A percentile compares a stretch with the other conserved stretches of the same genome.
Evolutionary conservation across 2,113 vertebrate genomes (phyloP).

Genomic region (Epinephelus lanceolatus): DNA sequence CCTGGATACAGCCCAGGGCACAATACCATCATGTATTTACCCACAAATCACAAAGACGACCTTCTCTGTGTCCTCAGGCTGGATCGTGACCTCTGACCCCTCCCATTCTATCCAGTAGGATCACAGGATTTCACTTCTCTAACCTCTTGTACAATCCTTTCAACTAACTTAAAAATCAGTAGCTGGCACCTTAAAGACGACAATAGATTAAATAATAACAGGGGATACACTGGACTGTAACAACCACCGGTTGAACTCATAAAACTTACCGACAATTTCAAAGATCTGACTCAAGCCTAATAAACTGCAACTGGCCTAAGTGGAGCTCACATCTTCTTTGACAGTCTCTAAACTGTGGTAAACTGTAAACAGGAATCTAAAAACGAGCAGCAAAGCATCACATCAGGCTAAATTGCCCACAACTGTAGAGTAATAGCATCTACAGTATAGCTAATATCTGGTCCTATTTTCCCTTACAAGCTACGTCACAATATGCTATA

Average conservation of each 20-base stretch:
- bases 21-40: constrained; percentile 61
- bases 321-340: constrained; percentile 1
- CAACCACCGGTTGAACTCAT: constrained; percentile 16
- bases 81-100: constrained; percentile 54
- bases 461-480: no score
- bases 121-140: constrained; percentile 32
- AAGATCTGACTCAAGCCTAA: background rate
- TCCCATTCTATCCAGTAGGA: constrained; percentile 31
- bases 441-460: no score
- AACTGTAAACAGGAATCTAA: constrained; percentile 10
- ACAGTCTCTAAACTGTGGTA: constrained; percentile 2
- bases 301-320: constrained; percentile 12
- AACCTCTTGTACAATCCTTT: constrained; percentile 2
- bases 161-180: constrained; percentile 13
- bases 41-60: constrained; percentile 68
- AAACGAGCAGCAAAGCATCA: constrained; percentile 9
- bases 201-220: background rate
- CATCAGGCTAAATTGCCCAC: background rate
- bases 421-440: background rate
- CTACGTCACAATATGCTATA: background rate
- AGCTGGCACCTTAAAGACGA: constrained; percentile 13
- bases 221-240: background rate
- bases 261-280: constrained; percentile 13
- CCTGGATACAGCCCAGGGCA: constrained; percentile 59
- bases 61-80: constrained; percentile 51